phyloP scores from a whole-genome alignment of 2,888 invertebrate species.

The Microchrysa polita region DNA sequence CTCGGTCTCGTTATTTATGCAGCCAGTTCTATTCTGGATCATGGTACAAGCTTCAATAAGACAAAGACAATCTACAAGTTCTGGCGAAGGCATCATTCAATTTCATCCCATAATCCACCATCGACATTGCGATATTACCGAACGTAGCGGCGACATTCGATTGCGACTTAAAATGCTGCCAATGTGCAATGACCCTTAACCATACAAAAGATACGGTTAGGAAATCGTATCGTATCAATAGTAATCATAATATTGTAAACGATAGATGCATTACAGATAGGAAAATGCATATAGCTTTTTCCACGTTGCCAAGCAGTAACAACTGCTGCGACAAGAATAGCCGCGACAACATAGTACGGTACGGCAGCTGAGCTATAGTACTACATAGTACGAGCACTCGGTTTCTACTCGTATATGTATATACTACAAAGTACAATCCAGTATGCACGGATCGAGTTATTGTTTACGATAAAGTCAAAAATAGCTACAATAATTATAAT shows the following conservation, averaged over 20 bases:
- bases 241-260: not conserved
- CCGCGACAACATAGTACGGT: not conserved
- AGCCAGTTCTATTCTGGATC: no score
- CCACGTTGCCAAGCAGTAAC: not conserved
- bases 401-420: no score
- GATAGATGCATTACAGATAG: no score
- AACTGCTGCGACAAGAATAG: constrained; percentile 16
- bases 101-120: no score
- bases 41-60: no score
- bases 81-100: no score
- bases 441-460: constrained; percentile 8
- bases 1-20: no score
- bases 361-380: no score
- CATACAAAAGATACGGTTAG: constrained; percentile 43
- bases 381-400: no score
- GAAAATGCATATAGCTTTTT: not conserved
- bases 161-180: constrained; percentile 4
- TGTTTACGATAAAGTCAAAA: constrained; percentile 37
- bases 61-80: no score
- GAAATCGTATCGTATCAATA: not conserved
- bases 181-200: not conserved
- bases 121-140: no score
- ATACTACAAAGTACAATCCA: not conserved
- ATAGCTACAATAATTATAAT: constrained; percentile 33
- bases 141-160: not conserved